A percentile compares a stretch with the other conserved stretches of the same genome.
phyloP scores from a whole-genome alignment of 2,113 vertebrate genomes.

The Eptesicus fuscus region DNA sequence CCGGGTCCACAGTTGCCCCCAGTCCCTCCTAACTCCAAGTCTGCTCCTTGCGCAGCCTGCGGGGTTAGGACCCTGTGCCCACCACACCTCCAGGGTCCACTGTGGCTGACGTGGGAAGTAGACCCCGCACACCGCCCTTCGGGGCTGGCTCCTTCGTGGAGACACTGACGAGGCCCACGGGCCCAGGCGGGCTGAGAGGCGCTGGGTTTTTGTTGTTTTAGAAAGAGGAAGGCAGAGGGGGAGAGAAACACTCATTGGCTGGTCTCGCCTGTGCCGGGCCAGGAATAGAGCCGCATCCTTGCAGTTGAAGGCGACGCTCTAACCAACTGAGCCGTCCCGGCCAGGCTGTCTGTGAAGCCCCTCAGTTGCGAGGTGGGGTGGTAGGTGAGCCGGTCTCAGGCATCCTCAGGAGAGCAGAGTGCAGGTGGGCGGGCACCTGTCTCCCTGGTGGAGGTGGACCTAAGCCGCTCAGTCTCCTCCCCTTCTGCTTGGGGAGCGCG shows the following conservation, averaged over 20 bases:
- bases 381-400: fast-evolving
- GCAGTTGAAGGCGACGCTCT: not conserved
- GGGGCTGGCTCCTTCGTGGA: not conserved
- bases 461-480: not conserved
- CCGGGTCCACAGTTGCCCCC: not conserved
- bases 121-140: not conserved
- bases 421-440: not conserved
- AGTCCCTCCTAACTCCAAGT: not conserved
- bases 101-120: not conserved
- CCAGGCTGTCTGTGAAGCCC: not conserved
- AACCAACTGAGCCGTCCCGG: not conserved
- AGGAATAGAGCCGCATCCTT: too few species aligned
- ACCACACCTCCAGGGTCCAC: fast-evolving
- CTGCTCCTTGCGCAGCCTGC: not conserved
- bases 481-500: not conserved
- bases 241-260: not conserved
- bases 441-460: not conserved
- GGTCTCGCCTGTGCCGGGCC: too few species aligned
- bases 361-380: fast-evolving
- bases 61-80: not conserved
- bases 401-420: not conserved
- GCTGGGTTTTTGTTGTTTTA: not conserved
- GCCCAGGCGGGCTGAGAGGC: not conserved
- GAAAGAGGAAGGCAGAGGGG: not conserved
- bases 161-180: fast-evolving